Evolutionary conservation across 2,888 invertebrate species (phyloP), one percentile per base, ranked within the genome.

Genomic region (Drosophila meridiana): DNA sequence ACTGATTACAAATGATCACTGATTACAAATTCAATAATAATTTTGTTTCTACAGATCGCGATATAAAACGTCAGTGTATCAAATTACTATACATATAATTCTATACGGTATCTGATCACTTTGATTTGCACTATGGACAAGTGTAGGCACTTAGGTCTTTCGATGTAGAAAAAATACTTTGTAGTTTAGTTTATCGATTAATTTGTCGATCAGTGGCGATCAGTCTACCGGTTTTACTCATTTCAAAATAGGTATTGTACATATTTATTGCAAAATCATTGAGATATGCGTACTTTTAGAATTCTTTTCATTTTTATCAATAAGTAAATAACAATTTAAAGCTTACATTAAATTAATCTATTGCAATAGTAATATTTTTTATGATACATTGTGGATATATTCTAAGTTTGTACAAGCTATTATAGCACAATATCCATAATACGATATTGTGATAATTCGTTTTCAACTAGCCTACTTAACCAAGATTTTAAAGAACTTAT

Each of bases 341-440:
- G 11, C 20, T 34, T 32, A 52, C 11, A 13, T 36, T 36, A 7
- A 26, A 6, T n/a, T n/a, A 32, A 32, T 45, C 14, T n/a, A 47
- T 36, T 38, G 4, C 26, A 26, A 36, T 28, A 11, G 7, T 53
- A 13, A 50, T 50, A 32, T 32, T n/a, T 14, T 13, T 28, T 30
- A 48, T 48, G 7, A 48, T 32, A 55, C 34, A 20, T 34, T 34
- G 32, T 20, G 9, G 34, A 34, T 20, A 20, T 34, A 34, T 52
- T 32, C 50, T 50, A 34, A 50, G 11, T 52, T 52, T 52, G 50
- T 52, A 52, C 50, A 52, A 66, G 58, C 32, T n/a, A 32, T 34
- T 50, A n/a, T 32, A 32, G 9, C 62, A 75, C 75, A 78, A 43
- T 61, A 65, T 45, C 52, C 61, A 63, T 62, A 14, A 50, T 43